Conservation (phyloP, 2,113 vertebrate species). For the Epinephelus lanceolatus region DNA sequence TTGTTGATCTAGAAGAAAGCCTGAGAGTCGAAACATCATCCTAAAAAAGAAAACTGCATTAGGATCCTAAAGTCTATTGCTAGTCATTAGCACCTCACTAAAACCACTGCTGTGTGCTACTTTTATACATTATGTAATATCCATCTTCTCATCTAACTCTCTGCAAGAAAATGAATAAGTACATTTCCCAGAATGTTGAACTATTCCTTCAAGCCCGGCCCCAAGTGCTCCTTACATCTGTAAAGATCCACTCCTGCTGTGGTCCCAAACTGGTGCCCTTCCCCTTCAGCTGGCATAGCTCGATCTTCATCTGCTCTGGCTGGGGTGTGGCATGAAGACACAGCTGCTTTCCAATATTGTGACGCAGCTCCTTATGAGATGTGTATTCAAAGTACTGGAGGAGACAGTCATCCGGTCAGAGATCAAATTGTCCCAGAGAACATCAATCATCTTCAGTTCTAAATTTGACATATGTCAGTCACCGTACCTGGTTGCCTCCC, state of each 20-base stretch:
- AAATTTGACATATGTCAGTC: background rate
- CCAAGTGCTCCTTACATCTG: conserved; percentile 83
- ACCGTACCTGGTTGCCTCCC: conserved; percentile 95
- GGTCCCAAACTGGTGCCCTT: conserved; percentile 83
- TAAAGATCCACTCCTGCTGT: conserved; percentile 91
- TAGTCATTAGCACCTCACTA: too few species aligned
- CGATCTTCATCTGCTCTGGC: conserved; percentile 79
- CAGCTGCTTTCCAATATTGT: conserved; percentile 94
- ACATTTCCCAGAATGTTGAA: background rate
- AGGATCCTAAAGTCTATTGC: too few species aligned
- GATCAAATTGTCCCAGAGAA: background rate
- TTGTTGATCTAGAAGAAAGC: too few species aligned
- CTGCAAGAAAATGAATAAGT: background rate
- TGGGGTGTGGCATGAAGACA: conserved; percentile 85
- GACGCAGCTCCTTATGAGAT: conserved; percentile 91
- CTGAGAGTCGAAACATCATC: too few species aligned
- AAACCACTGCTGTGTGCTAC: too few species aligned
- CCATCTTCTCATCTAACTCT: background rate
- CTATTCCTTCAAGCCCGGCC: too few species aligned
- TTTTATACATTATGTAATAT: too few species aligned
- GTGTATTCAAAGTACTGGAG: conserved; percentile 95
- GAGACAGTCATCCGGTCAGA: conserved; percentile 47
- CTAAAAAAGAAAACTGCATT: too few species aligned
- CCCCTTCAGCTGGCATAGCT: conserved; percentile 87
- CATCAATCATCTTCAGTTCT: background rate